A percentile compares a stretch with the other conserved stretches of the same genome.
phyloP scores from a whole-genome alignment of 2,888 invertebrate genomes.

The Zaprionus obscuricornis region DNA sequence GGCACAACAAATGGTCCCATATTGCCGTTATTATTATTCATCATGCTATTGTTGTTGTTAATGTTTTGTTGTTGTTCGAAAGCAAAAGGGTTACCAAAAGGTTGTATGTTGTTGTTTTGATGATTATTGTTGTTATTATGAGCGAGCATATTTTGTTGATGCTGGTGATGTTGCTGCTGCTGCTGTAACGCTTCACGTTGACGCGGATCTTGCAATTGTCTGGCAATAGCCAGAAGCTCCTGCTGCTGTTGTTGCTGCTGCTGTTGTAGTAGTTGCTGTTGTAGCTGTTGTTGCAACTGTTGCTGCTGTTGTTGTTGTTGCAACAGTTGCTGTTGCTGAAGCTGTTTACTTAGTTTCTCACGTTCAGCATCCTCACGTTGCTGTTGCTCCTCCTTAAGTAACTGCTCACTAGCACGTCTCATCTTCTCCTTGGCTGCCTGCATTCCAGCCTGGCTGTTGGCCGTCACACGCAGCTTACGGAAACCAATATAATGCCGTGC shows the following conservation, averaged over 20 bases:
- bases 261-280: constrained; percentile 11
- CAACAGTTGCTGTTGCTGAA: too few species aligned
- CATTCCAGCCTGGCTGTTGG: constrained; percentile 87
- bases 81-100: constrained; percentile 41
- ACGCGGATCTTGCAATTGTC: constrained; percentile 52
- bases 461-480: constrained; percentile 86
- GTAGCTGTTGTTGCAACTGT: neutral
- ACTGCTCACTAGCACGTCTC: constrained; percentile 82
- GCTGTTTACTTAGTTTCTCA: constrained; percentile 21
- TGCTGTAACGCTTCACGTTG: constrained; percentile 39
- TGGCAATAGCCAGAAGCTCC: constrained; percentile 39
- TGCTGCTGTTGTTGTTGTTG: constrained; percentile 1
- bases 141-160: neutral
- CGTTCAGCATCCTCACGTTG: constrained; percentile 64
- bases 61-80: constrained; percentile 33
- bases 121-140: constrained; percentile 20
- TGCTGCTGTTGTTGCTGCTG: constrained; percentile 26
- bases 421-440: constrained; percentile 84
- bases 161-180: constrained; percentile 29
- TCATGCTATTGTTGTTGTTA: constrained; percentile 11
- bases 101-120: constrained; percentile 17
- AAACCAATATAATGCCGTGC: constrained; percentile 87
- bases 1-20: constrained; percentile 34
- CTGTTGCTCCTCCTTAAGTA: constrained; percentile 78
- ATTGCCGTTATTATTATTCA: constrained; percentile 21